These are phyloP conservation scores for Chelonus formosanus DNA, from an alignment of 2,888 invertebrate species.

Conservation along the genomic window DNA sequence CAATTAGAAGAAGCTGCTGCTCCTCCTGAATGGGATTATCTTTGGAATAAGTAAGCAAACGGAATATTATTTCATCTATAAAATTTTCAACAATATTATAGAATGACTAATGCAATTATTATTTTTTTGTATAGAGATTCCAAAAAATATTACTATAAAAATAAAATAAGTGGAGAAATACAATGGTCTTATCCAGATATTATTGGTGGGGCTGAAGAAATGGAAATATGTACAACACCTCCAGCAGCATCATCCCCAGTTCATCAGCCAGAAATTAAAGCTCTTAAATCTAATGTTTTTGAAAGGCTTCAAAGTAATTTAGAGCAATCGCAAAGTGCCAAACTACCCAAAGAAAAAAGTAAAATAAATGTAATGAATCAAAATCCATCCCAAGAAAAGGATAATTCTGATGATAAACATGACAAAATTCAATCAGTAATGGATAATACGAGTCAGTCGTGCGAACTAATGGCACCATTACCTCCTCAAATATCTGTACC, in stretches of 20 bases:
- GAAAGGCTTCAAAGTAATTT: neutral
- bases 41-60: conserved; percentile 76
- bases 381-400: neutral
- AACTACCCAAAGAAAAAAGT: neutral
- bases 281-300: neutral
- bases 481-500: conserved; percentile 57
- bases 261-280: conserved; percentile 47
- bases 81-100: too few relatives aligned
- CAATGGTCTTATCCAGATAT: conserved; percentile 74
- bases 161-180: conserved; percentile 69
- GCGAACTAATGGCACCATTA: conserved; percentile 45
- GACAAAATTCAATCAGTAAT: conserved; percentile 8
- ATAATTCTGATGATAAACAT: conserved; percentile 12
- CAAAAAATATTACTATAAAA: conserved; percentile 76
- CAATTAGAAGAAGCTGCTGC: conserved; percentile 74
- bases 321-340: neutral
- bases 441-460: neutral
- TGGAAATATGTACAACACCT: conserved; percentile 72
- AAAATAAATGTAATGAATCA: neutral
- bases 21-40: conserved; percentile 75
- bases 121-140: conserved; percentile 63
- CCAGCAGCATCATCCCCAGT: conserved; percentile 69
- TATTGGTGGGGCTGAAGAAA: conserved; percentile 68
- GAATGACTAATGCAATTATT: too few relatives aligned
- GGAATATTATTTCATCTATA: too few relatives aligned